Conservation (phyloP, 2,113 vertebrate species). For the Odontesthes bonariensis region DNA sequence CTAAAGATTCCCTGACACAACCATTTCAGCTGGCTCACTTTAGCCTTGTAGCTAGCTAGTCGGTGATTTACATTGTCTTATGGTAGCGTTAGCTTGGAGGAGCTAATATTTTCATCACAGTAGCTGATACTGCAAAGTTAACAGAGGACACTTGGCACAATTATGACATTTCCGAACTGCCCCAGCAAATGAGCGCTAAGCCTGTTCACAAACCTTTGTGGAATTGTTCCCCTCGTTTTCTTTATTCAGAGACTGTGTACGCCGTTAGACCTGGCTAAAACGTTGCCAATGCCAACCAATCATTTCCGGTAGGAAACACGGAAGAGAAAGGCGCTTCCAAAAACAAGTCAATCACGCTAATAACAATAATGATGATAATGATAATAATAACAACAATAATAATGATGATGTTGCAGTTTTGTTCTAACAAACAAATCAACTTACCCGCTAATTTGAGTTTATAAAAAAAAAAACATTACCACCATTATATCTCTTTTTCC, state of each 20-base stretch:
- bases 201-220: slow-evolving; percentile 71
- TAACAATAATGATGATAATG: background rate
- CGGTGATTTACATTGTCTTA: slow-evolving; percentile 57
- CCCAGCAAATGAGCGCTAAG: background rate
- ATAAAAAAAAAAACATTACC: too few species aligned
- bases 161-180: background rate
- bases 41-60: slow-evolving; percentile 55
- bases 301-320: slow-evolving; percentile 79
- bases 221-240: slow-evolving; percentile 54
- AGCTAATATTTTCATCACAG: slow-evolving; percentile 26
- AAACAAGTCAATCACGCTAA: background rate
- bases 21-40: slow-evolving; percentile 45
- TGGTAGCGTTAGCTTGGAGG: slow-evolving; percentile 49
- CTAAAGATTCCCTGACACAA: slow-evolving; percentile 53
- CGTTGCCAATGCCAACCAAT: slow-evolving; percentile 85
- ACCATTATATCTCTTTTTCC: too few species aligned
- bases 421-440: too few species aligned
- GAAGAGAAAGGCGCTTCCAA: slow-evolving; percentile 36
- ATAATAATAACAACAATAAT: background rate
- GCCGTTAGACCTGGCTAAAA: slow-evolving; percentile 75
- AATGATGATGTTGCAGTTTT: too few species aligned
- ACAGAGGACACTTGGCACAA: background rate
- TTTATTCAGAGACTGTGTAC: slow-evolving; percentile 55
- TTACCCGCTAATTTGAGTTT: too few species aligned
- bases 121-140: background rate